These are phyloP conservation scores for Thryonomys swinderianus DNA, from an alignment of 2,113 vertebrate genomes.

Conservation along the genomic window DNA sequence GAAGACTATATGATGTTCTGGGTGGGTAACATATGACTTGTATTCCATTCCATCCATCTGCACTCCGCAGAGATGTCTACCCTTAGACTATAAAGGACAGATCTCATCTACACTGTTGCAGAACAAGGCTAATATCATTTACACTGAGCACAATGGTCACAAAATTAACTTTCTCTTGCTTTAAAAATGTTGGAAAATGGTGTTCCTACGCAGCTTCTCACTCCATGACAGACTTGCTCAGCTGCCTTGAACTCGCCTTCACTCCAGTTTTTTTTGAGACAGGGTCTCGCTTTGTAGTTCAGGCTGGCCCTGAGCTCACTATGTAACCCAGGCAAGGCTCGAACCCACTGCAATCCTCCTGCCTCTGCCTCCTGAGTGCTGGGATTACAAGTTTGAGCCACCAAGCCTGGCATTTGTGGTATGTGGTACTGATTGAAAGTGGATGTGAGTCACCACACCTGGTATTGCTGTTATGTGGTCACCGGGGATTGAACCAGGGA, in stretches of 20 bases:
- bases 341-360: no score
- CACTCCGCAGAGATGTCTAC: neutral
- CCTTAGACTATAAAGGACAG: neutral
- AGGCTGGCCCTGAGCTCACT: no score
- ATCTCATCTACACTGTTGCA: neutral
- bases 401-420: no score
- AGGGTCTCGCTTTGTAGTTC: no score
- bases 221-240: neutral
- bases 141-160: neutral
- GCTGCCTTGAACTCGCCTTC: neutral
- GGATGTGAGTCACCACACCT: no score
- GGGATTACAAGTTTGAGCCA: no score
- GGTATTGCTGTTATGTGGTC: no score
- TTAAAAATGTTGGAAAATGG: neutral
- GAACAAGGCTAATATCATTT: neutral
- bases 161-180: conserved; percentile 10
- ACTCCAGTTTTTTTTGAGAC: neutral
- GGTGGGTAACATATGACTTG: neutral
- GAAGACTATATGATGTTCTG: neutral
- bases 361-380: no score
- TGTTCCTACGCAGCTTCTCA: neutral
- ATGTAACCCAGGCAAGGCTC: no score
- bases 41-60: conserved; percentile 20
- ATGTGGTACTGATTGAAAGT: no score
- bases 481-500: no score